Conservation (phyloP, 2,113 vertebrate genomes). For the Menura novaehollandiae region DNA sequence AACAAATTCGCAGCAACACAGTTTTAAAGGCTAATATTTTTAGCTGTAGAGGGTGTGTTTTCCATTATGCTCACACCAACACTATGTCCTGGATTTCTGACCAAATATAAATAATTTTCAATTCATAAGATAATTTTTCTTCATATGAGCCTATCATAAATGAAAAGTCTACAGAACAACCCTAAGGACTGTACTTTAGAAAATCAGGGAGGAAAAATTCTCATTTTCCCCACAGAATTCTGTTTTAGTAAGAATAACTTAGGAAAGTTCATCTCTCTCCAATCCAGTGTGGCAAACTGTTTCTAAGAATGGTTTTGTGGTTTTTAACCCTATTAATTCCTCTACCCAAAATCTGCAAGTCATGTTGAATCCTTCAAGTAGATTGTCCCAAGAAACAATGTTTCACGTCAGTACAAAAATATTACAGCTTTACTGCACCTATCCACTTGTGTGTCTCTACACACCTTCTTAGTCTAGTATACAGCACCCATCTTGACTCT, state of each 20-base stretch:
- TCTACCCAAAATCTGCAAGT: not conserved
- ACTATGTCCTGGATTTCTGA: not conserved
- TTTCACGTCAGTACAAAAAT: not conserved
- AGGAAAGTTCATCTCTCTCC: not conserved
- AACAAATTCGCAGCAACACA: not conserved
- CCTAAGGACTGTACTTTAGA: not conserved
- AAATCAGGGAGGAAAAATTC: not conserved
- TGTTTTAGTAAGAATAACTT: not conserved
- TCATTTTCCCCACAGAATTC: not conserved
- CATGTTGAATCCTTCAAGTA: not conserved
- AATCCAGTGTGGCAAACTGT: not conserved
- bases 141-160: not conserved
- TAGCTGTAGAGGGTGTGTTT: not conserved
- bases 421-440: accelerated
- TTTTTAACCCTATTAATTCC: not conserved
- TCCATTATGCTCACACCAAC: not conserved
- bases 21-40: not conserved
- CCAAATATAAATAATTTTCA: not conserved
- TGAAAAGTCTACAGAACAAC: not conserved
- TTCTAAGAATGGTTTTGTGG: not conserved
- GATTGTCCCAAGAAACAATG: not conserved
- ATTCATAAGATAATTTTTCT: not conserved
- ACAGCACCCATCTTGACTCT: not conserved
- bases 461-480: not conserved
- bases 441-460: not conserved